Evolutionary conservation across 2,797 vertebrate species (phyloP).

Genomic region (Chaenodraco wilsoni): DNA sequence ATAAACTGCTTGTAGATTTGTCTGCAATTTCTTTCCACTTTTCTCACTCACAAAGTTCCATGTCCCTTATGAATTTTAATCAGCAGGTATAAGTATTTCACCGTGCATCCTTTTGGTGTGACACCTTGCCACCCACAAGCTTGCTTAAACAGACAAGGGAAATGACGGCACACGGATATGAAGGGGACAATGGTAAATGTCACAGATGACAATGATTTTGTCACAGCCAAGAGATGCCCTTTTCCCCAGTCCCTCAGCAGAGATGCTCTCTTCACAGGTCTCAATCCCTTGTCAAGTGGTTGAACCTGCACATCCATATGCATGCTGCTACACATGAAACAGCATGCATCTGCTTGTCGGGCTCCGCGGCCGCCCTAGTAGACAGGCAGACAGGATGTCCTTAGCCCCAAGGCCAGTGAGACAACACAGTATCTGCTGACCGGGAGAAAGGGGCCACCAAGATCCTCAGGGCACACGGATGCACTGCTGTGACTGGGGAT

Average conservation of each 20-base stretch:
- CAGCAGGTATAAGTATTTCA: slow-evolving; percentile 40
- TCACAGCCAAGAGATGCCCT: slow-evolving; percentile 79
- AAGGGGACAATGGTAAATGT: slow-evolving; percentile 81
- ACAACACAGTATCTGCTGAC: slow-evolving; percentile 72
- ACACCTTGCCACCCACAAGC: slow-evolving; percentile 34
- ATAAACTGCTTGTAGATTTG: slow-evolving; percentile 72
- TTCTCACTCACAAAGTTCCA: slow-evolving; percentile 30
- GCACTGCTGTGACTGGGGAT: slow-evolving; percentile 42
- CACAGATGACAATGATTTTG: slow-evolving; percentile 79
- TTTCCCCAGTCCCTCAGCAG: slow-evolving; percentile 77
- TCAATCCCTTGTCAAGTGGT: slow-evolving; percentile 80
- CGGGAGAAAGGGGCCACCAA: slow-evolving; percentile 61
- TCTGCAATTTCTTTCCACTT: slow-evolving; percentile 32
- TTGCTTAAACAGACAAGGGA: slow-evolving; percentile 41
- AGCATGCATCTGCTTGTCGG: slow-evolving; percentile 70
- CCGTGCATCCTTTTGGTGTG: slow-evolving; percentile 20
- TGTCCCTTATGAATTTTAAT: slow-evolving; percentile 53
- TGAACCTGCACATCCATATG: slow-evolving; percentile 84
- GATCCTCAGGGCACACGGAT: slow-evolving; percentile 58
- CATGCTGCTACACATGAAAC: slow-evolving; percentile 75
- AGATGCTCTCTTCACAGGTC: slow-evolving; percentile 73
- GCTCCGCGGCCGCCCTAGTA: slow-evolving; percentile 30
- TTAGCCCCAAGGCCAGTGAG: slow-evolving; percentile 61
- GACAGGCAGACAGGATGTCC: slow-evolving; percentile 72
- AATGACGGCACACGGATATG: slow-evolving; percentile 61